Evolutionary conservation across 2,113 vertebrate genomes (phyloP).

Genomic region (Hippoglossus stenolepis): DNA sequence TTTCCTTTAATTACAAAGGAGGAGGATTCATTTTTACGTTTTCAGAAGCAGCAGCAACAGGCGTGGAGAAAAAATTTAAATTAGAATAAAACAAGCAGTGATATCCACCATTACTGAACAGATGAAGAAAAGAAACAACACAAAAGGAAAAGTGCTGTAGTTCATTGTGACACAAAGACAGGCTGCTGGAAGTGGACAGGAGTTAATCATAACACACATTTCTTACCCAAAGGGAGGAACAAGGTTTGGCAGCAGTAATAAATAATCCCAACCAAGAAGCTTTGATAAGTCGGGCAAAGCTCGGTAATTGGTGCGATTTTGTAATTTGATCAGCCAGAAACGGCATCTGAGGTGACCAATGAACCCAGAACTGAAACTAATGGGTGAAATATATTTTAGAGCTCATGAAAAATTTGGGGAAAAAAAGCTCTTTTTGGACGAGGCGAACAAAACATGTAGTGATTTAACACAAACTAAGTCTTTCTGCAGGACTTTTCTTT

Average conservation of each 20-base stretch:
- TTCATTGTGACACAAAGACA: slow-evolving; percentile 10
- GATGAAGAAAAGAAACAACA: slow-evolving; percentile 15
- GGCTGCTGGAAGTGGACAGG: not conserved
- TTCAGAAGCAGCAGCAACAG: slow-evolving; percentile 13
- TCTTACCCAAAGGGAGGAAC: not conserved
- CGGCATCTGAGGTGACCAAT: slow-evolving; percentile 54
- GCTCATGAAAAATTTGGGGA: not conserved
- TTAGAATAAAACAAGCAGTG: slow-evolving; percentile 4
- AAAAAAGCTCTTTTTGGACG: not conserved
- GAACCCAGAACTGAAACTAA: not conserved
- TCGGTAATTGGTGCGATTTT: slow-evolving; percentile 55
- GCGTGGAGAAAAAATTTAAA: slow-evolving; percentile 17
- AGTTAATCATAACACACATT: not conserved
- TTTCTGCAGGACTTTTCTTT: not conserved
- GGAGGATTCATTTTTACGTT: slow-evolving; percentile 27
- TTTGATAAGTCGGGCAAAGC: slow-evolving; percentile 41
- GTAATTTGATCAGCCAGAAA: slow-evolving; percentile 48
- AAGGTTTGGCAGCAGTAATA: slow-evolving; percentile 40
- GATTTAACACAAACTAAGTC: too few species aligned
- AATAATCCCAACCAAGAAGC: slow-evolving; percentile 50
- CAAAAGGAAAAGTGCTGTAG: not conserved
- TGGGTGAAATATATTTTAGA: not conserved
- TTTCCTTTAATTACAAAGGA: slow-evolving; percentile 24
- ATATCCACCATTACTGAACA: not conserved
- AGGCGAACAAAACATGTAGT: not conserved